Conservation (phyloP, 2,797 vertebrate genomes). For the Oreonectes daqikongensis region DNA sequence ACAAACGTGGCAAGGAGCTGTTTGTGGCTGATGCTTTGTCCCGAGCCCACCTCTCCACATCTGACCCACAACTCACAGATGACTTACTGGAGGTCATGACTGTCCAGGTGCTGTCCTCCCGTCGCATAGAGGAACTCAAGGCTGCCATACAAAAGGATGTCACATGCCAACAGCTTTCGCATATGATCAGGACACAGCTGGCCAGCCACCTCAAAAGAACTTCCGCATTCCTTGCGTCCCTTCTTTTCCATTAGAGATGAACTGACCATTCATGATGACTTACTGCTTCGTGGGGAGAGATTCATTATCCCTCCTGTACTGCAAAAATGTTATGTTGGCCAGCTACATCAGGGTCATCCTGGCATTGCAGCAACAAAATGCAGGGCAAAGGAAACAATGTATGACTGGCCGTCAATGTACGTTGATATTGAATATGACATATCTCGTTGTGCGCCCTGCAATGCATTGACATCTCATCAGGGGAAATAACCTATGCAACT, state of each 20-base stretch:
- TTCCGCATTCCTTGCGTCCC: no score
- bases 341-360: no score
- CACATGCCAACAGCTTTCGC: constrained; percentile 1
- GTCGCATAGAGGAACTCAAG: background rate
- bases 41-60: constrained; percentile 20
- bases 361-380: no score
- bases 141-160: constrained; percentile 1
- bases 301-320: background rate
- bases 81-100: background rate
- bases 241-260: no score
- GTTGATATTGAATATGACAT: background rate
- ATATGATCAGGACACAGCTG: no score
- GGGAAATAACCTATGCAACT: background rate
- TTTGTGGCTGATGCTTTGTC: constrained; percentile 2
- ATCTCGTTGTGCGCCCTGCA: background rate
- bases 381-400: background rate
- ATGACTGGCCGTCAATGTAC: background rate
- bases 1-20: background rate
- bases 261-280: constrained; percentile 14
- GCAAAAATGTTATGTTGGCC: background rate
- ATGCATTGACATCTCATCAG: background rate
- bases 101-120: background rate
- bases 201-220: no score
- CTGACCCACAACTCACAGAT: constrained; percentile 20
- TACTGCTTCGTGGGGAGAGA: background rate